Evolutionary conservation across 2,113 vertebrate genomes (phyloP), one percentile per base, ranked within the genome.

Genomic region (Megalops atlanticus): DNA sequence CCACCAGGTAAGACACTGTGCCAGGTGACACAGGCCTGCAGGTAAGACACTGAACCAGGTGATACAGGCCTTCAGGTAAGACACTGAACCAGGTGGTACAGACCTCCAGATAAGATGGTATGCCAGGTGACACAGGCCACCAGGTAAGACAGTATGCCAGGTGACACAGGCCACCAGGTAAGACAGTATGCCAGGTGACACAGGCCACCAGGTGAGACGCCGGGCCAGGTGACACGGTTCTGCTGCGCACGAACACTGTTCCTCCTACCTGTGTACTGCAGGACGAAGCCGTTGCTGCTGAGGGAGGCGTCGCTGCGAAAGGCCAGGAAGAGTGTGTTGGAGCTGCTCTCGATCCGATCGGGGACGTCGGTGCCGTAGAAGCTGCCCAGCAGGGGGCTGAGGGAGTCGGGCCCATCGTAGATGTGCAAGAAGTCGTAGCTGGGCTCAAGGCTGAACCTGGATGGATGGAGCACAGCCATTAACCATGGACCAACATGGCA

Each of bases 371-470:
- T 95, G 74, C 98, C 98, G 0, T 97, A 99, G 86, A 97, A 99
- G 87, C 98, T 99, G 27, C 98, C 98, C 27, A 99, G 92, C 81
- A 99, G 92, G 2, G 97, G 95, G 88, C 97, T 97, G 83, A 98
- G 95, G 0, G 98, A 98, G 92, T 97, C 95, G 0, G 95, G 94
- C 2, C 98, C 98, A 0, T 99, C 98, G 0, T 99, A 99, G 91
- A 99, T 96, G 38, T 99, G 98, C 36, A 99, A 93, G 85, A 99
- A 99, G 89, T 99, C 98, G 7, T 99, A 99, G 86, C 98, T 98
- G 31, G 98, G 96, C 88, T 99, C 98, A 89, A 99, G 87, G 85
- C 95, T 98, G 92, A 99, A 99, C 89, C 98, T 99, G 86, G 86
- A 86, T 78, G 47, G n/a, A 15, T 85, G 15, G 4, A 40, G 4